These are phyloP conservation scores for Globodera ellingtonae DNA, from an alignment of 1,140 invertebrate species.

Conservation along the genomic window DNA sequence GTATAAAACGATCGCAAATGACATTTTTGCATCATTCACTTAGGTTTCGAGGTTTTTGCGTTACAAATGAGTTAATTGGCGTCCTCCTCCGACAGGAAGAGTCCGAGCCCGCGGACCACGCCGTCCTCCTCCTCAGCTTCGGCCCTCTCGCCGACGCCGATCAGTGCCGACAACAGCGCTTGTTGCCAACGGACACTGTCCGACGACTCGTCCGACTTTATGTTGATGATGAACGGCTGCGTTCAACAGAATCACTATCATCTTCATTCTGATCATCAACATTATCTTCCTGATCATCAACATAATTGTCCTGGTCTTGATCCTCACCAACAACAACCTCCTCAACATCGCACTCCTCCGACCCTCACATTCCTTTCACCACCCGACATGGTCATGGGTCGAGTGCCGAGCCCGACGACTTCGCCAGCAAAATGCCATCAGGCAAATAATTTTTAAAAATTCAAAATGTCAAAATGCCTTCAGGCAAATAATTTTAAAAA, in stretches of 20 bases:
- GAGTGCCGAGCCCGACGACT: neutral
- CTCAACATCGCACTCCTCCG: no score
- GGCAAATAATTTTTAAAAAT: neutral
- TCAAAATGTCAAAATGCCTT: neutral
- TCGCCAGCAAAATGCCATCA: neutral
- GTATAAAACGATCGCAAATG: neutral
- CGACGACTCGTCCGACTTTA: neutral
- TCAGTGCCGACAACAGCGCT: neutral
- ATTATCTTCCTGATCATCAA: no score
- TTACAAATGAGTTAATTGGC: neutral
- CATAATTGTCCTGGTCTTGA: no score
- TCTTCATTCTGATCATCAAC: no score
- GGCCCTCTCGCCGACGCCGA: slow-evolving; percentile 8
- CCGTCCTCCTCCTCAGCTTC: slow-evolving; percentile 3
- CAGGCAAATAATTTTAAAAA: neutral
- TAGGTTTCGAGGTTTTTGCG: neutral
- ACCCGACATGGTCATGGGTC: no score
- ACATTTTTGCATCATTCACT: neutral
- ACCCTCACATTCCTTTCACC: no score
- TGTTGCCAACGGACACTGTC: neutral
- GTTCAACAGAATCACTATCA: no score
- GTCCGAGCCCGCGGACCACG: neutral
- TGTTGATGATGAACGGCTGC: neutral
- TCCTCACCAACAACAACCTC: no score
- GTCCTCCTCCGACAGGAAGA: neutral